Conservation (phyloP, 30 jellyfish, hydroid and myxozoan species). For the Nemopilema nomurai region DNA sequence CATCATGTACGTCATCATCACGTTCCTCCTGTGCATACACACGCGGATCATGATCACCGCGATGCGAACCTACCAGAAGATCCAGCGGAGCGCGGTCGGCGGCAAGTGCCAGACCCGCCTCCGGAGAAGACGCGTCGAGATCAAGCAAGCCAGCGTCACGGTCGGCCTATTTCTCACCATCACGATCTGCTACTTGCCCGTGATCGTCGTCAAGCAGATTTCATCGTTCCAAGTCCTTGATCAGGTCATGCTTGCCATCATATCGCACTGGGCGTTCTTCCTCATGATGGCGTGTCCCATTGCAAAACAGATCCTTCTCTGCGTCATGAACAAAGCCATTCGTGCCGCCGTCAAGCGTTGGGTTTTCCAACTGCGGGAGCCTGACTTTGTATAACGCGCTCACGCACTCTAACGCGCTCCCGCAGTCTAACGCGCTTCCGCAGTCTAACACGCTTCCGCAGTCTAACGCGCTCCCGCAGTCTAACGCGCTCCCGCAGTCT, state of each 20-base stretch:
- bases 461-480: too few species aligned
- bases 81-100: conserved; percentile 27
- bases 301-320: conserved; percentile 56
- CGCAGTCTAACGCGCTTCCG: too few species aligned
- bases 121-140: conserved; percentile 51
- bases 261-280: conserved; percentile 45
- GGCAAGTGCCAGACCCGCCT: conserved; percentile 21
- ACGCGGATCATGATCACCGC: conserved; percentile 60
- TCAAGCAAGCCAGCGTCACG: conserved; percentile 66
- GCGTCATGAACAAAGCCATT: conserved; percentile 60
- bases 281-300: conserved; percentile 64
- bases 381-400: conserved; percentile 7
- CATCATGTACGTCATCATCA: conserved; percentile 53
- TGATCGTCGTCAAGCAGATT: conserved; percentile 40
- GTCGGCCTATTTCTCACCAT: conserved; percentile 49
- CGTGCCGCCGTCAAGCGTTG: conserved; percentile 54
- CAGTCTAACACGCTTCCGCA: too few species aligned
- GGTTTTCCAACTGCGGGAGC: conserved; percentile 32
- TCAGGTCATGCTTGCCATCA: background rate
- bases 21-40: conserved; percentile 41
- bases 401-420: too few species aligned
- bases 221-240: background rate
- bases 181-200: conserved; percentile 51
- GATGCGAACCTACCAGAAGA: conserved; percentile 25
- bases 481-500: too few species aligned